phyloP scores from a whole-genome alignment of 1,140 invertebrate genomes.

The Ceratoteleas bidentatus region DNA sequence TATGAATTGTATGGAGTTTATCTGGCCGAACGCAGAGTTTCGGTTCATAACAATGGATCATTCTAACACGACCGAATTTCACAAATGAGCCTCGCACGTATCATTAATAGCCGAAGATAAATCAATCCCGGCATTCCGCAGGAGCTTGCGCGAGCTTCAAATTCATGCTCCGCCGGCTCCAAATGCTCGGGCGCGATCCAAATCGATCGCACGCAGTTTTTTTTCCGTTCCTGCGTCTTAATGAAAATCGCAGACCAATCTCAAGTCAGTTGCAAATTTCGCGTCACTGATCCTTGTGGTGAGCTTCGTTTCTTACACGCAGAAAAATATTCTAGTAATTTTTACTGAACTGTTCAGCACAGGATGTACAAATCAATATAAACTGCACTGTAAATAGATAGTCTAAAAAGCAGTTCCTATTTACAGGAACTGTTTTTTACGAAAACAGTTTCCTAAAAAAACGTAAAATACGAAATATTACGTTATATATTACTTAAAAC shows the following conservation, averaged over 20 bases:
- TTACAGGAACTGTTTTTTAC: no score
- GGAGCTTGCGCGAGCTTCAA: conserved; percentile 26
- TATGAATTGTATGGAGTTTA: conserved; percentile 6
- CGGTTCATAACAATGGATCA: conserved; percentile 35
- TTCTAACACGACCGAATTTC: conserved; percentile 30
- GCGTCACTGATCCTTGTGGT: no score
- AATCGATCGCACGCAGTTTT: conserved; percentile 37
- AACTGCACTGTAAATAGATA: no score
- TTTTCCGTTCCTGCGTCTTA: conserved; percentile 22
- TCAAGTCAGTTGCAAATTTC: not conserved
- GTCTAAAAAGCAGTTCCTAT: no score
- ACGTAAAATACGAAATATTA: no score
- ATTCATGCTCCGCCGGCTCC: conserved; percentile 28
- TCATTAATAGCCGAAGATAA: conserved; percentile 48
- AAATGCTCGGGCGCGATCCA: conserved; percentile 24
- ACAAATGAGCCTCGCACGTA: conserved; percentile 36
- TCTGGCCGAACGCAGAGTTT: conserved; percentile 24
- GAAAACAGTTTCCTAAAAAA: no score
- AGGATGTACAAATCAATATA: no score
- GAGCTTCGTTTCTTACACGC: no score
- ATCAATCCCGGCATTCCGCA: conserved; percentile 34
- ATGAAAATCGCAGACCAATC: conserved; percentile 24
- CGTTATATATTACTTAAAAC: no score
- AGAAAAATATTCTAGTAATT: no score
- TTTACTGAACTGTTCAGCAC: no score